A percentile compares a stretch with the other conserved stretches of the same genome.
These are phyloP conservation scores for Archivesica marissinica DNA, from an alignment of 1,140 invertebrate genomes.

Conservation along the genomic window DNA sequence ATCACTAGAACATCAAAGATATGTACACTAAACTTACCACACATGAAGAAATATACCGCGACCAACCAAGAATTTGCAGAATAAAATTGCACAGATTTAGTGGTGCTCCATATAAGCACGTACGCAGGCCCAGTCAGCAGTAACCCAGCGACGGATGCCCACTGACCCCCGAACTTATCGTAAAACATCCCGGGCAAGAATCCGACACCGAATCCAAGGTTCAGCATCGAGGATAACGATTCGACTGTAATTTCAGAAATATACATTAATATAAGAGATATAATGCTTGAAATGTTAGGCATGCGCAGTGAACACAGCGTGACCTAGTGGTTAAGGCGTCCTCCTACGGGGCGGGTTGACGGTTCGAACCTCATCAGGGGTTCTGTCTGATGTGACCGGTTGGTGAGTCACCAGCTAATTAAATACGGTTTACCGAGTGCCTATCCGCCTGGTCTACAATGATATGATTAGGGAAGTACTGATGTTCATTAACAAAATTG, in stretches of 20 bases:
- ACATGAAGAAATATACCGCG: constrained; percentile 65
- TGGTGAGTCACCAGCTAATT: too few relatives aligned
- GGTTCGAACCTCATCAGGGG: too few relatives aligned
- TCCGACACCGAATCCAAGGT: constrained; percentile 66
- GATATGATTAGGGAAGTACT: too few relatives aligned
- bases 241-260: constrained; percentile 61
- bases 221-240: constrained; percentile 66
- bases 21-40: constrained; percentile 48
- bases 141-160: constrained; percentile 62
- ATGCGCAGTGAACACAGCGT: too few relatives aligned
- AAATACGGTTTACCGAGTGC: too few relatives aligned
- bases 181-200: constrained; percentile 69
- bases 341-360: too few relatives aligned
- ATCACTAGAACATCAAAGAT: too few relatives aligned
- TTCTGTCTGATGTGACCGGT: too few relatives aligned
- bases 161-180: constrained; percentile 67
- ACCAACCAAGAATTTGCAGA: constrained; percentile 53
- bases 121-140: constrained; percentile 65
- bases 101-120: constrained; percentile 68
- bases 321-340: too few relatives aligned
- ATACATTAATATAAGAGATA: neutral
- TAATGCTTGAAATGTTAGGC: too few relatives aligned
- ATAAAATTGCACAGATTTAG: constrained; percentile 56
- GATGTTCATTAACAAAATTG: too few relatives aligned
- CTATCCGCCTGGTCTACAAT: too few relatives aligned